phyloP scores from a whole-genome alignment of 2,888 invertebrate genomes.

The Dendrolimus houi region DNA sequence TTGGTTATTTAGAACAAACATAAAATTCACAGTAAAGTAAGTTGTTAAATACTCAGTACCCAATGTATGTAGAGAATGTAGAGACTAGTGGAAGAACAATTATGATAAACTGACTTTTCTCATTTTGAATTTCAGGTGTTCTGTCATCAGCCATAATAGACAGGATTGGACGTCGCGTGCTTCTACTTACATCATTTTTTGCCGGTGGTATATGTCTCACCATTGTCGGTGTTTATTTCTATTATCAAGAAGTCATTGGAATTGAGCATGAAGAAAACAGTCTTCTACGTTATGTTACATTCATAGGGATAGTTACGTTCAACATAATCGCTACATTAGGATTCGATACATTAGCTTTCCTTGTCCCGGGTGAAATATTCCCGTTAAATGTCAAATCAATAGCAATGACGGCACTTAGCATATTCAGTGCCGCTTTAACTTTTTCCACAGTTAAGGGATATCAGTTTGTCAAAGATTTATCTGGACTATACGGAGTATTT shows the following conservation, averaged over 20 bases:
- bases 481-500: slow-evolving; percentile 66
- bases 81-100: too few species aligned
- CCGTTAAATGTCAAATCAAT: slow-evolving; percentile 72
- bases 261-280: slow-evolving; percentile 19
- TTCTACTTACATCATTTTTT: slow-evolving; percentile 51
- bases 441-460: slow-evolving; percentile 66
- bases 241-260: slow-evolving; percentile 32
- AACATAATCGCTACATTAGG: slow-evolving; percentile 49
- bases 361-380: slow-evolving; percentile 73
- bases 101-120: too few species aligned
- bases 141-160: slow-evolving; percentile 42
- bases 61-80: too few species aligned
- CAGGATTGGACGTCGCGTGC: slow-evolving; percentile 53
- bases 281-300: slow-evolving; percentile 42
- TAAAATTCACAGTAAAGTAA: too few species aligned
- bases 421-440: slow-evolving; percentile 51
- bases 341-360: slow-evolving; percentile 58
- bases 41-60: too few species aligned
- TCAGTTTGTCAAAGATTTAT: slow-evolving; percentile 53
- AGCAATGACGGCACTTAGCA: slow-evolving; percentile 62
- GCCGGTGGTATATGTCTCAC: slow-evolving; percentile 34
- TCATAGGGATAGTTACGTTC: slow-evolving; percentile 48
- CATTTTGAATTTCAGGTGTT: slow-evolving; percentile 34
- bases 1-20: background rate
- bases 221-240: slow-evolving; percentile 46